A percentile compares a stretch with the other conserved stretches of the same genome.
These are phyloP conservation scores for Babyrousa celebensis DNA, from an alignment of 2,797 vertebrate species.

Conservation along the genomic window DNA sequence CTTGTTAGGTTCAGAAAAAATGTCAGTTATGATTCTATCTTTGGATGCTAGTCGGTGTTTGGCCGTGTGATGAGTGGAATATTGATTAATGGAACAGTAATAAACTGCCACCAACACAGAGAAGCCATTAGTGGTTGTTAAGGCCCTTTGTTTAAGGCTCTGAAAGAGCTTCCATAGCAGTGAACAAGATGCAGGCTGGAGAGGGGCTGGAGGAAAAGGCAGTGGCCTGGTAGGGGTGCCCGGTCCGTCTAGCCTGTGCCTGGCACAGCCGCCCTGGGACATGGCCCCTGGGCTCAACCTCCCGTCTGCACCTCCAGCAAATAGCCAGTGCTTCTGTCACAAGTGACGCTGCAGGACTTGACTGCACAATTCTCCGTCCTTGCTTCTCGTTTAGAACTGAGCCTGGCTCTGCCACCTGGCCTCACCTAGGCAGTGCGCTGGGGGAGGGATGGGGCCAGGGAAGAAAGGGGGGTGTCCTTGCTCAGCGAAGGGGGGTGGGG, in stretches of 20 bases:
- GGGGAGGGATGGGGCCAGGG: neutral
- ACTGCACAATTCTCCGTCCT: neutral
- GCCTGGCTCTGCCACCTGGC: neutral
- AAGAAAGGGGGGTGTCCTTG: neutral
- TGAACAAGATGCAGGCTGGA: conserved; percentile 17
- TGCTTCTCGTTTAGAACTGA: neutral
- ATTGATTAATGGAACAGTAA: conserved; percentile 54
- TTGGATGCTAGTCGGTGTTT: conserved; percentile 19
- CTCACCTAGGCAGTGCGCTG: neutral
- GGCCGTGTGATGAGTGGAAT: conserved; percentile 27
- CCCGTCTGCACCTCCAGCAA: neutral
- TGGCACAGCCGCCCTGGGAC: neutral
- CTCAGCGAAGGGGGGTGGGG: neutral
- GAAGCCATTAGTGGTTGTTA: conserved; percentile 59
- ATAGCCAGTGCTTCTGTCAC: neutral
- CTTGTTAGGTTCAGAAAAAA: conserved; percentile 51
- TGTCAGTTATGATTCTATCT: conserved; percentile 42
- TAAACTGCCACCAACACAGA: conserved; percentile 65
- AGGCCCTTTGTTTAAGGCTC: conserved; percentile 72
- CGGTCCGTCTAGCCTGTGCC: neutral
- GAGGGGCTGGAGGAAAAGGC: conserved; percentile 20
- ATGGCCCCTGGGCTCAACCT: neutral
- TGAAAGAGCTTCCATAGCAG: conserved; percentile 62
- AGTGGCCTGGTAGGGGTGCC: neutral
- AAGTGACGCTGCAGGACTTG: neutral